Conservation (phyloP, 2,797 vertebrate species). For the Bradypodion pumilum region DNA sequence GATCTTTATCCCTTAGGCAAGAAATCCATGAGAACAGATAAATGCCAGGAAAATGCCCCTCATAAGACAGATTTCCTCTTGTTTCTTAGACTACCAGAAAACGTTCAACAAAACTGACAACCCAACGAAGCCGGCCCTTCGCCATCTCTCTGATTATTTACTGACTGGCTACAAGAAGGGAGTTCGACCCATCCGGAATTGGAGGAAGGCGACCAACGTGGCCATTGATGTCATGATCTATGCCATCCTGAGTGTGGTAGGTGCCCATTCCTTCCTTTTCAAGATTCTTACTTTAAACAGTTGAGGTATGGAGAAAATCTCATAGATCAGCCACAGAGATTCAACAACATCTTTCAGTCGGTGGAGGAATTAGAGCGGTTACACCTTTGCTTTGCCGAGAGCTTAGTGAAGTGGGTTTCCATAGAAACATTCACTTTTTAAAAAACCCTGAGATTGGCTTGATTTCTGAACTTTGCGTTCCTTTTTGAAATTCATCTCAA, state of each 20-base stretch:
- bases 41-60: not conserved
- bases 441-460: not conserved
- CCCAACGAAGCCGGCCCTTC: conserved; percentile 77
- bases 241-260: conserved; percentile 93
- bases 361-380: too few species aligned
- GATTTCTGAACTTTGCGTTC: not conserved
- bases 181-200: conserved; percentile 89
- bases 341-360: not conserved
- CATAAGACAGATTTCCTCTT: fast-evolving
- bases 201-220: conserved; percentile 87
- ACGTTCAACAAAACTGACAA: conserved; percentile 52
- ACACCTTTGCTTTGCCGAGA: too few species aligned
- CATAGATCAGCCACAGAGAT: not conserved
- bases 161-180: conserved; percentile 87
- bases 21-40: not conserved
- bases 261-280: conserved; percentile 33
- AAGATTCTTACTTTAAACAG: too few species aligned
- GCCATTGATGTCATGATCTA: conserved; percentile 94
- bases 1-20: not conserved
- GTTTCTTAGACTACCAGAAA: conserved; percentile 21
- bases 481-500: not conserved
- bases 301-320: not conserved
- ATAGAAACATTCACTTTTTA: not conserved
- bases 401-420: not conserved
- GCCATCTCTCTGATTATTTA: conserved; percentile 81